Conservation (phyloP, 2,797 vertebrate species). For the Lutjanus campechanus region DNA sequence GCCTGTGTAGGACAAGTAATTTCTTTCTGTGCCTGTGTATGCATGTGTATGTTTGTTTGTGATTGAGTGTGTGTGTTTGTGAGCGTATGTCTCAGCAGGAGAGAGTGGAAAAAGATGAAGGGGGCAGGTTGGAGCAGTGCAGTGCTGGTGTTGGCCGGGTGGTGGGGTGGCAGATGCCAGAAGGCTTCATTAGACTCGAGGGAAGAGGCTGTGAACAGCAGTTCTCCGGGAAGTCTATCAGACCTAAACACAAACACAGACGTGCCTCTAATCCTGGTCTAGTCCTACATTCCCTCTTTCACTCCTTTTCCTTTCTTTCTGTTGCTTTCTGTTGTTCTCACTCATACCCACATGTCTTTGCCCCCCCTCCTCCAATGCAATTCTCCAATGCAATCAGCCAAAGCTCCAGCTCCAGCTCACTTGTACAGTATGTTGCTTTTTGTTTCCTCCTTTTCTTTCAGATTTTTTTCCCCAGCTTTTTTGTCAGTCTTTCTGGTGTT, state of each 20-base stretch:
- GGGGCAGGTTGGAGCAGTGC: conserved; percentile 62
- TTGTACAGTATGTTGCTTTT: conserved; percentile 44
- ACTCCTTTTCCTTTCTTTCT: conserved; percentile 35
- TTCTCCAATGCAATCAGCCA: conserved; percentile 49
- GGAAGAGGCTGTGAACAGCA: conserved; percentile 72
- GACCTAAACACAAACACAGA: conserved; percentile 82
- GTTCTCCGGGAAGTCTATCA: conserved; percentile 78
- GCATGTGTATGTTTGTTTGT: conserved; percentile 52
- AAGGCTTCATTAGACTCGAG: conserved; percentile 80
- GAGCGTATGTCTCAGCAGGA: conserved; percentile 66
- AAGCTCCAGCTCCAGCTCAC: conserved; percentile 39
- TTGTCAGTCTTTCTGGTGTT: conserved; percentile 60
- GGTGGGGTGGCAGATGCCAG: conserved; percentile 74
- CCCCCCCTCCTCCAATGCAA: conserved; percentile 7
- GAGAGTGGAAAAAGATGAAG: conserved; percentile 61
- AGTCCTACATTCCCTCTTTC: conserved; percentile 40
- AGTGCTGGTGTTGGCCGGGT: conserved; percentile 70
- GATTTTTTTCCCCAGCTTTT: background rate
- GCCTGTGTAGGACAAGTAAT: conserved; percentile 67
- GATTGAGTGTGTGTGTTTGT: conserved; percentile 42
- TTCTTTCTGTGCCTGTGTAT: conserved; percentile 36
- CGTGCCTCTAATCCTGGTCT: conserved; percentile 73
- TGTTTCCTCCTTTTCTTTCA: conserved; percentile 35
- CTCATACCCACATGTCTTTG: conserved; percentile 41
- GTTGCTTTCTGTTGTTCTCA: conserved; percentile 40